These are phyloP conservation scores for Helarctos malayanus DNA, from an alignment of 2,797 vertebrate species.

Conservation along the genomic window DNA sequence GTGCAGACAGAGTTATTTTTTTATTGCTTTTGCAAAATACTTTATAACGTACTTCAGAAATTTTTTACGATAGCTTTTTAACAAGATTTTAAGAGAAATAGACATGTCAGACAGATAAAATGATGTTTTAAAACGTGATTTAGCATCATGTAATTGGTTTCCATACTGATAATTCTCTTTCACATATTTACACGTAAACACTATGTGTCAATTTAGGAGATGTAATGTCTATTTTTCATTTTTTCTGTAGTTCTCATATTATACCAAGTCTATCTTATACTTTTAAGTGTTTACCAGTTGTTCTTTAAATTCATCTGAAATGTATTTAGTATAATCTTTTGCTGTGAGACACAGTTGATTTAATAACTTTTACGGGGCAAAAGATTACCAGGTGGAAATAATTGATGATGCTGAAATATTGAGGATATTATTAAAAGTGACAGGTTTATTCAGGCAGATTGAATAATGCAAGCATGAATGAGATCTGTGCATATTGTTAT, in stretches of 20 bases:
- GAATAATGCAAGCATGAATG: conserved; percentile 29
- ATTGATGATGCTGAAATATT: conserved; percentile 71
- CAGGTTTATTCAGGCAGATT: conserved; percentile 78
- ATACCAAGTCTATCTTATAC: conserved; percentile 22
- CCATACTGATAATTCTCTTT: not conserved
- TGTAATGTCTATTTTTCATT: not conserved
- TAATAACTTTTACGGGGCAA: conserved; percentile 58
- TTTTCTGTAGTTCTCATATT: conserved; percentile 49
- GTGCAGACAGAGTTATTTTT: not conserved
- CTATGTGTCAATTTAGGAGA: not conserved
- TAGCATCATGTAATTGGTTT: not conserved
- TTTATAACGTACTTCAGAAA: conserved; percentile 7
- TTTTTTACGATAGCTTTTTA: conserved; percentile 43
- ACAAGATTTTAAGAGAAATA: conserved; percentile 27
- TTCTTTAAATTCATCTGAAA: conserved; percentile 53
- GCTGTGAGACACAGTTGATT: not conserved
- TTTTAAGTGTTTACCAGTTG: conserved; percentile 9
- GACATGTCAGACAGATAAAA: not conserved
- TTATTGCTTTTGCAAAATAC: conserved; percentile 48
- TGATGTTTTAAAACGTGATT: conserved; percentile 35
- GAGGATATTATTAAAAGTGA: conserved; percentile 77
- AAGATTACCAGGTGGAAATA: conserved; percentile 62
- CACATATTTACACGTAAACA: not conserved
- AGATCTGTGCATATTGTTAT: conserved; percentile 68
- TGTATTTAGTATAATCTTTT: conserved; percentile 60